phyloP scores from a whole-genome alignment of 2,888 invertebrate genomes.

The Morpho achilles region DNA sequence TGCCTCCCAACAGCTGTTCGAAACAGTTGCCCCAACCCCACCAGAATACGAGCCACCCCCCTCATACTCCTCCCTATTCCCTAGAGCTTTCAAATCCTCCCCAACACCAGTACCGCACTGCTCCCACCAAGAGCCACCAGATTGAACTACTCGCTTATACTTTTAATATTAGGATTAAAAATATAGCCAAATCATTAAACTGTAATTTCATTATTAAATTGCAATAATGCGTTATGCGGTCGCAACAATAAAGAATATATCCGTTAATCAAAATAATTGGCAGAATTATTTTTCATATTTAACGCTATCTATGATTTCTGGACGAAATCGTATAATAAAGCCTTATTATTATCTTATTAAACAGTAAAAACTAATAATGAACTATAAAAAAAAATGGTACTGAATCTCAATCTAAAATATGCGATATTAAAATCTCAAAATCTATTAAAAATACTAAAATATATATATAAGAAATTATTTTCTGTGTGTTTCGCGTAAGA shows the following conservation, averaged over 20 bases:
- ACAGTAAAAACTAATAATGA: no score
- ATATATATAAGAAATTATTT: no score
- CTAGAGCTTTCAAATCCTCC: constrained; percentile 69
- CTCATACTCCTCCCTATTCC: constrained; percentile 83
- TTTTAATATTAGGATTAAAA: constrained; percentile 12
- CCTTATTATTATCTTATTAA: no score
- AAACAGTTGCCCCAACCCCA: constrained; percentile 61
- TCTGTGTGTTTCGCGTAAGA: no score
- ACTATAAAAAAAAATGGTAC: no score
- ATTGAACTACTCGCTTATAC: constrained; percentile 40
- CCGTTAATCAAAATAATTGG: neutral
- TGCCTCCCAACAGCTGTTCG: constrained; percentile 58
- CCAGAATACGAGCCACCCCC: constrained; percentile 84
- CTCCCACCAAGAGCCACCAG: constrained; percentile 68
- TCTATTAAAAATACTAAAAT: no score
- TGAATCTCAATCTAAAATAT: no score
- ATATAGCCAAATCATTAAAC: constrained; percentile 21
- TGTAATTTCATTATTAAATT: constrained; percentile 13
- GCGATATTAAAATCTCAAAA: no score
- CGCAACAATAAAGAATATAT: neutral
- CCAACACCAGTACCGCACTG: constrained; percentile 68
- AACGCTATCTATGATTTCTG: no score
- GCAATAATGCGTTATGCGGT: neutral
- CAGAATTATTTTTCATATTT: neutral
- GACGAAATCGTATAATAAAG: no score